A percentile compares a stretch with the other conserved stretches of the same genome.
Evolutionary conservation across 2,888 invertebrate species (phyloP).

Genomic region (Drosophila neutralis): DNA sequence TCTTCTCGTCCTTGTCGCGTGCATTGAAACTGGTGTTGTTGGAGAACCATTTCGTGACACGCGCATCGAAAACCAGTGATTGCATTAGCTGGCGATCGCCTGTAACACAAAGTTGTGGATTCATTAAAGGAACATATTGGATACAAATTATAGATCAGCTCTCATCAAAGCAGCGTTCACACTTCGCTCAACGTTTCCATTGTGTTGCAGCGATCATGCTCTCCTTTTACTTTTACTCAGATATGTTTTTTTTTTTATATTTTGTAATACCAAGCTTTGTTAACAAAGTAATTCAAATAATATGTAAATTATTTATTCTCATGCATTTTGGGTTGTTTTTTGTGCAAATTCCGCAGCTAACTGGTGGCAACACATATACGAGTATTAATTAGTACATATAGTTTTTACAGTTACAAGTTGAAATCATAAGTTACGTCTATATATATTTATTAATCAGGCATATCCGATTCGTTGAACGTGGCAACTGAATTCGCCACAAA

Average conservation of each 20-base stretch:
- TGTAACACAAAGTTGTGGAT: conserved; percentile 82
- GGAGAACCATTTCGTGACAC: conserved; percentile 94
- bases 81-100: conserved; percentile 94
- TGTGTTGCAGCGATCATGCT: conserved; percentile 6
- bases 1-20: conserved; percentile 88
- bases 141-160: not conserved
- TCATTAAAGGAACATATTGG: not conserved
- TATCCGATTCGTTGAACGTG: conserved; percentile 32
- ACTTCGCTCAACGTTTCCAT: conserved; percentile 1
- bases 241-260: not conserved
- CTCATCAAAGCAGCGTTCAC: not conserved
- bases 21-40: conserved; percentile 90
- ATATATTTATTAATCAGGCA: conserved; percentile 18
- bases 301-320: conserved; percentile 11
- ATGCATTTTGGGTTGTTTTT: conserved; percentile 37
- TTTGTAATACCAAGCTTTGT: conserved; percentile 5
- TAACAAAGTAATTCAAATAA: conserved; percentile 8
- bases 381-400: conserved; percentile 13
- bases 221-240: not conserved
- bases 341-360: conserved; percentile 78
- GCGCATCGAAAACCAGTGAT: conserved; percentile 94
- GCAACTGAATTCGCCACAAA: conserved; percentile 19
- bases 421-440: conserved; percentile 40
- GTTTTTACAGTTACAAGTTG: conserved; percentile 12
- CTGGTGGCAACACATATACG: conserved; percentile 47